Percentiles rank a stretch among this genome's conserved stretches.
phyloP scores from a whole-genome alignment of 2,797 vertebrate genomes.

The Phataginus tetradactyla region DNA sequence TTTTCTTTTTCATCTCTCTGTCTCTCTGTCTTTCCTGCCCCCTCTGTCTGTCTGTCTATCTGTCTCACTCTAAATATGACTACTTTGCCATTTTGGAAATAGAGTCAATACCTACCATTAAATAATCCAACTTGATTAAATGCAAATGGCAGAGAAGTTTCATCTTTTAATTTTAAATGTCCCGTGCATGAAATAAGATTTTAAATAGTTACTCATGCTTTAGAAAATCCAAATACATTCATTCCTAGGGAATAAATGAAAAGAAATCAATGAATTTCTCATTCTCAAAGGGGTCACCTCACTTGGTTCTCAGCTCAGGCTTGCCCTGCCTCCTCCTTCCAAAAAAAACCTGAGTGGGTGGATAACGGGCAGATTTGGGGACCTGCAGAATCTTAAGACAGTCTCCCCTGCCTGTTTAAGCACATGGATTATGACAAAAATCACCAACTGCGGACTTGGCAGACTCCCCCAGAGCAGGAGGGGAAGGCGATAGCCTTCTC shows the following conservation, averaged over 20 bases:
- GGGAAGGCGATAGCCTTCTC: constrained; percentile 85
- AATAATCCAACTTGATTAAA: background rate
- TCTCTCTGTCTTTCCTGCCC: too few relatives aligned
- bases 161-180: constrained; percentile 31
- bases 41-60: background rate
- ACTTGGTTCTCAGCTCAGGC: constrained; percentile 41
- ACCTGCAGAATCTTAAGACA: constrained; percentile 79
- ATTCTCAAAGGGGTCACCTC: constrained; percentile 27
- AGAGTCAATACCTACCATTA: background rate
- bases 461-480: constrained; percentile 83
- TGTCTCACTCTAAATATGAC: background rate
- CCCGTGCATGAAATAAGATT: background rate
- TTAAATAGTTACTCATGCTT: constrained; percentile 66
- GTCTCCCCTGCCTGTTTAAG: constrained; percentile 76
- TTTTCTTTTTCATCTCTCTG: background rate
- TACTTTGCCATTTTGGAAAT: constrained; percentile 1
- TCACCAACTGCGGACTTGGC: constrained; percentile 86
- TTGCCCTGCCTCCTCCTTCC: constrained; percentile 55
- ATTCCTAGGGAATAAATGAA: constrained; percentile 29
- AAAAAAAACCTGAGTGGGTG: constrained; percentile 37
- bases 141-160: background rate
- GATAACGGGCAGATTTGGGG: constrained; percentile 78
- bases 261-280: constrained; percentile 30
- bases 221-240: constrained; percentile 59
- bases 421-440: constrained; percentile 86